phyloP scores from a whole-genome alignment of 2,113 vertebrate species.

The Hippocampus zosterae region DNA sequence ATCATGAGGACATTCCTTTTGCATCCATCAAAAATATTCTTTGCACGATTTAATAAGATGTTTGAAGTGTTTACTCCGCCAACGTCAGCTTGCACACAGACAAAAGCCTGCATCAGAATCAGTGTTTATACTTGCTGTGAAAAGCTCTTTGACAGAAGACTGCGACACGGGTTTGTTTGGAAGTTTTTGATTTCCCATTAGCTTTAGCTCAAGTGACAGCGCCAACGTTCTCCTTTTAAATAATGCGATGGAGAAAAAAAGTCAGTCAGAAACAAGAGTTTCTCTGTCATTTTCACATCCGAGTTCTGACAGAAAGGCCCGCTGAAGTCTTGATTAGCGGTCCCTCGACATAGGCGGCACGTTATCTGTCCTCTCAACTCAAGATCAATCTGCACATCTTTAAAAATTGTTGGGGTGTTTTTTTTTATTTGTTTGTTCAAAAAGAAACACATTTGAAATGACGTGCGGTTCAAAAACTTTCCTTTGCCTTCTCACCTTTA shows the following conservation, averaged over 20 bases:
- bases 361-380: conserved; percentile 37
- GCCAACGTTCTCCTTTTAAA: conserved; percentile 44
- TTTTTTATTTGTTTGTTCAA: conserved; percentile 30
- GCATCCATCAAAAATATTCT: conserved; percentile 10
- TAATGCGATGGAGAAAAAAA: conserved; percentile 45
- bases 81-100: conserved; percentile 15
- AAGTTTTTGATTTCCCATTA: conserved; percentile 55
- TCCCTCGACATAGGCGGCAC: conserved; percentile 36
- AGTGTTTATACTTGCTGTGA: conserved; percentile 40
- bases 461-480: conserved; percentile 34
- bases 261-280: conserved; percentile 28
- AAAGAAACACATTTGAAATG: conserved; percentile 6
- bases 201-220: conserved; percentile 43
- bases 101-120: conserved; percentile 23
- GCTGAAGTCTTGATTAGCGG: conserved; percentile 53
- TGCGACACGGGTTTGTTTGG: conserved; percentile 44
- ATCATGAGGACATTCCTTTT: conserved; percentile 4
- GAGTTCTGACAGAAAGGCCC: conserved; percentile 34
- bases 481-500: conserved; percentile 21
- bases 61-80: conserved; percentile 23
- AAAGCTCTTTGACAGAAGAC: conserved; percentile 41
- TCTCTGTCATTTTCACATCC: conserved; percentile 33
- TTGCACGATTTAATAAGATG: conserved; percentile 22
- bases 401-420: conserved; percentile 11
- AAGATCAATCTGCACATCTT: conserved; percentile 18